phyloP scores from a whole-genome alignment of 2,888 invertebrate genomes.

The Cremastinae sp. region DNA sequence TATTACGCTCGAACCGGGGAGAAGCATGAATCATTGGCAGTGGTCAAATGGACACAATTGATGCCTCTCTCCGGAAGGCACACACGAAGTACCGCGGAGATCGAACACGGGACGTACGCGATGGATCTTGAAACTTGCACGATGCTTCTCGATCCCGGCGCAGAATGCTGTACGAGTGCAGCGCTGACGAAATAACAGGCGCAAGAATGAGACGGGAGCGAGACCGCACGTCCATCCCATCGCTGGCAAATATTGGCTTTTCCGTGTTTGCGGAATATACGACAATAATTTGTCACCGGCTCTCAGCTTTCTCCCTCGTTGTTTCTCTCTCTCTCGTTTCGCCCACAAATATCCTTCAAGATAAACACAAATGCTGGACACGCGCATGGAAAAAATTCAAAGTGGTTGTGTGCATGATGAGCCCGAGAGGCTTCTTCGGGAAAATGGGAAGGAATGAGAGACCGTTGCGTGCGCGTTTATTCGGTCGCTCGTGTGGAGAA shows the following conservation, averaged over 20 bases:
- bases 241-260: constrained; percentile 78
- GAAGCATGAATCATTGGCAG: constrained; percentile 7
- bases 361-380: constrained; percentile 1
- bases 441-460: constrained; percentile 28
- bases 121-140: constrained; percentile 1
- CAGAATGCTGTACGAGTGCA: constrained; percentile 55
- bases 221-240: constrained; percentile 68
- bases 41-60: background rate
- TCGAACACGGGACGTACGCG: no score
- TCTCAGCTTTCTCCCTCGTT: constrained; percentile 25
- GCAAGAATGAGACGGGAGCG: constrained; percentile 48
- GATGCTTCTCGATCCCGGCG: constrained; percentile 25
- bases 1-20: background rate
- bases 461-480: no score
- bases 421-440: background rate
- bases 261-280: constrained; percentile 69
- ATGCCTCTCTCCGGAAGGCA: constrained; percentile 1
- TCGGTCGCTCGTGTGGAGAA: no score
- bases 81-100: background rate
- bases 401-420: no score
- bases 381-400: background rate
- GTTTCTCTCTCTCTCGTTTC: constrained; percentile 44
- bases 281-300: constrained; percentile 77
- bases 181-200: constrained; percentile 52
- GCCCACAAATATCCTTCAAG: background rate